Percentiles rank a stretch among this genome's conserved stretches.
These are phyloP conservation scores for Centropus bengalensis DNA, from an alignment of 2,113 vertebrate genomes.

Conservation along the genomic window DNA sequence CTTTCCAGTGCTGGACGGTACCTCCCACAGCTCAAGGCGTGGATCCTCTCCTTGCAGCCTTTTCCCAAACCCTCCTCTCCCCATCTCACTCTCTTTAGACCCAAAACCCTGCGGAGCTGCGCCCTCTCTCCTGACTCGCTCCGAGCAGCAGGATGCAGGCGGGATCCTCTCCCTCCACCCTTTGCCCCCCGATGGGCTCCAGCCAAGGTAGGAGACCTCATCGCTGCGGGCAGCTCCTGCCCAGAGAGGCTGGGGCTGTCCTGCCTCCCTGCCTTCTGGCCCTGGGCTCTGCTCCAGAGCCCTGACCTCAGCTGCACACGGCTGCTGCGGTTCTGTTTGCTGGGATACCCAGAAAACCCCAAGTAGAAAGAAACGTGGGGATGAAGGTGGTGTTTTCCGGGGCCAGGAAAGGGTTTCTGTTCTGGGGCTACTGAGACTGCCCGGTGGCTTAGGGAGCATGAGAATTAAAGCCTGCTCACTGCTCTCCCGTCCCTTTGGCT, in stretches of 20 bases:
- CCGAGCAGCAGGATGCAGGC: background rate
- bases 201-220: background rate
- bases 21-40: background rate
- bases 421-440: background rate
- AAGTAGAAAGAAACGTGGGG: background rate
- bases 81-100: background rate
- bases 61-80: background rate
- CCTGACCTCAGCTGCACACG: background rate
- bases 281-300: background rate
- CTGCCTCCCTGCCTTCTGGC: background rate
- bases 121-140: background rate
- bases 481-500: background rate
- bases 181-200: background rate
- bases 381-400: background rate
- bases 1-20: background rate
- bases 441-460: background rate
- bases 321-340: background rate
- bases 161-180: fast-evolving
- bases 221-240: background rate
- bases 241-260: background rate
- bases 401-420: background rate
- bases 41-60: background rate
- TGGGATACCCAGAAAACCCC: background rate
- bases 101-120: background rate
- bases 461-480: background rate